Evolutionary conservation across 2,888 invertebrate genomes (phyloP), one percentile per base, ranked within the genome.

Genomic region (Lapara coniferarum): DNA sequence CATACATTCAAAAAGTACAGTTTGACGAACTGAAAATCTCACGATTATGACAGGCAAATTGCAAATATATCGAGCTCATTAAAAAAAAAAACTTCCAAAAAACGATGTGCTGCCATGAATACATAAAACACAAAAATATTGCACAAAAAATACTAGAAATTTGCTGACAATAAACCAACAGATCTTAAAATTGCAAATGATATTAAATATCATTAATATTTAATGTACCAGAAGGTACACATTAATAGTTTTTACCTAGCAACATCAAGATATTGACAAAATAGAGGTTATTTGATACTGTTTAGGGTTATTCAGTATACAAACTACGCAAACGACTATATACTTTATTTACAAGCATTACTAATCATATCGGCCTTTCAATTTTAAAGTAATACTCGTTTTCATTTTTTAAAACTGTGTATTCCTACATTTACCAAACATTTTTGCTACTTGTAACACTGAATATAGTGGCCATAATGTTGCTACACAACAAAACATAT

Each of bases 191-290:
- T 84, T 82, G 85, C 83, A 90, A 88, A 89, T 90, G 90, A 91
- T 90, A 92, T 92, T 79, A 81, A 75, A 91, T 91, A 91, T 85
- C 90, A 91, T 91, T 89, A 79, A 80, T 80, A 71, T 71, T 74
- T 12, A 19, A 63, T 74, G 67, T 70, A 71, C 69, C 67, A 69
- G 67, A 69, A 63, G 52, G 46, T 59, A 67, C 25, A 68, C 16
- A 69, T 63, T n/a, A 30, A 30, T 44, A 68, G 19, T 52, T 58
- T 37, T 68, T 57, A 58, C 44, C 59, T 69, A 63, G 57, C 57
- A 58, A 63, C 68, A 69, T 59, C 59, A 69, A 69, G 53, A 66
- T 37, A 25, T 37, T 51, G 56, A 57, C 67, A 57, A 57, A 57
- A 57, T 25, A 63, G 46, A 49, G 19, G 46, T 49, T 63, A 63